Evolutionary conservation across 2,113 vertebrate genomes (phyloP).

Genomic region (Callipepla squamata): DNA sequence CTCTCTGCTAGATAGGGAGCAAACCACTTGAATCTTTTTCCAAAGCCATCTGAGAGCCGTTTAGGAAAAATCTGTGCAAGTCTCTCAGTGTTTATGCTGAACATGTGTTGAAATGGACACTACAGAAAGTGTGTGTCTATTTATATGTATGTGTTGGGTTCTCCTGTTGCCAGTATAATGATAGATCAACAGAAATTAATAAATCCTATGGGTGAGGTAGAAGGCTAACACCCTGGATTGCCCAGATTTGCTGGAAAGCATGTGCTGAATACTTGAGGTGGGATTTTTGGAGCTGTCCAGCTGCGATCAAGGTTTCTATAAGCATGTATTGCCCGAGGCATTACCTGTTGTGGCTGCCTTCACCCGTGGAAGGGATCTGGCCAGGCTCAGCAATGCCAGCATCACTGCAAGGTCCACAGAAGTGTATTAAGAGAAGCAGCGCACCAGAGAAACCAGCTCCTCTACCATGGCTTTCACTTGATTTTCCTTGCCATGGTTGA

Average conservation of each 20-base stretch:
- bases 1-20: not conserved
- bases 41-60: not conserved
- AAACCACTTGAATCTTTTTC: not conserved
- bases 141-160: not conserved
- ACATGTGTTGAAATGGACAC: not conserved
- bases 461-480: not conserved
- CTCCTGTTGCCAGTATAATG: accelerated
- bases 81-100: not conserved
- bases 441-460: not conserved
- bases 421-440: not conserved
- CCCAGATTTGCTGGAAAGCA: not conserved
- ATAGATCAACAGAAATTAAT: not conserved
- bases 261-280: not conserved
- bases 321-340: not conserved
- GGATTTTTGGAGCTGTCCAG: not conserved
- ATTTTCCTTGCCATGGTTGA: not conserved
- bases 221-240: not conserved
- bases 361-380: not conserved
- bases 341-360: not conserved
- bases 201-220: not conserved
- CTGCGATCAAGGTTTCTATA: not conserved
- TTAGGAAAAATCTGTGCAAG: not conserved
- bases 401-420: accelerated
- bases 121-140: accelerated
- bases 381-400: not conserved